Base-by-base conservation (phyloP, 2,113 vertebrate genomes). In the Toxotes chatareus region DNA sequence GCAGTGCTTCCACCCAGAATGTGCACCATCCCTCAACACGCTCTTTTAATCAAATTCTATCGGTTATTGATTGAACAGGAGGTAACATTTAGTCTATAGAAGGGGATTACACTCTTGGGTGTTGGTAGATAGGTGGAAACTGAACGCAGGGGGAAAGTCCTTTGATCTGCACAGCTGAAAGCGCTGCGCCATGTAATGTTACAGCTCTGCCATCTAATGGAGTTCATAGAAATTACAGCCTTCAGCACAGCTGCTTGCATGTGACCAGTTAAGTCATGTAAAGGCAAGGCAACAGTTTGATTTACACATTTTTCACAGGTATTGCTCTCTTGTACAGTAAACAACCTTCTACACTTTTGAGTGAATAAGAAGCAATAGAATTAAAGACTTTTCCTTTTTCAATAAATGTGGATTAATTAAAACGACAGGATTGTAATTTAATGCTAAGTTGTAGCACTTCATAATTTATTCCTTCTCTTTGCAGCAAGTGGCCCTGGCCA, bases 401-500 rank as follows among this genome's bases (percentile, higher is more conserved):
- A 27, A 10, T 7, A 51, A 21, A 53, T 60, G 60, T 11, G 36
- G 8, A 66, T 61, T 17, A 6, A 51, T 49, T 59, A 12, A 23
- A 68, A 51, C 17, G 31, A 27, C 16, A 49, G 36, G 31, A 27
- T 27, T 27, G 27, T 27, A 27, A 27, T 27, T 27, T 27, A 27
- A 27, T 27, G 27, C 27, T 27, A 27, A n/a, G 8, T 55, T 38
- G 40, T 7, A 3, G 31, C 6, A 44, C 1, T 47, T 36, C 27
- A 44, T 47, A 32, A 42, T 59, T 2, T 62, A 6, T 60, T 51
- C 86, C 7, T 65, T 73, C 0, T 84, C 10, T 84, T 84, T 80
- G 64, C 87, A 99, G 98, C 98, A 99, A 0, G 91, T 99, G 72
- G 78, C 7, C n/a, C 91, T 99, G 83, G 95, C 98, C 0, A 97